A percentile compares a stretch with the other conserved stretches of the same genome.
These are phyloP conservation scores for Hylaeus volcanicus DNA, from an alignment of 1,140 invertebrate species.

Conservation along the genomic window DNA sequence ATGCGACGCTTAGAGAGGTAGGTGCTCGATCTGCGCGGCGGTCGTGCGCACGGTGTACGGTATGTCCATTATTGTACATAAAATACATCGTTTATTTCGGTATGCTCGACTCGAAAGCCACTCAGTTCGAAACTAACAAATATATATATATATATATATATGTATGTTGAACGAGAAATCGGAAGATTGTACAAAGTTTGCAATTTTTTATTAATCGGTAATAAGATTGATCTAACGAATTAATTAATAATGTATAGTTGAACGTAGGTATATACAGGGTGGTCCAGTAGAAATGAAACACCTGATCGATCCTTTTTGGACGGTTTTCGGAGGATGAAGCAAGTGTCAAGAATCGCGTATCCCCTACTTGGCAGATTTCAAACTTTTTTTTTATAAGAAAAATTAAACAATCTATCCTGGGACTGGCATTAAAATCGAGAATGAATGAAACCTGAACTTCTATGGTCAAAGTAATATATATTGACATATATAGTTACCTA, in stretches of 20 bases:
- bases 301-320: no score
- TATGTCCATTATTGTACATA: conserved; percentile 35
- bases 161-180: background rate
- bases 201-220: conserved; percentile 16
- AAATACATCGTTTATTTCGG: conserved; percentile 9
- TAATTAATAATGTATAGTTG: background rate
- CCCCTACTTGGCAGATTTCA: no score
- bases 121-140: conserved; percentile 1
- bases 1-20: background rate
- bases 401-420: no score
- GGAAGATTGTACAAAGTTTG: background rate
- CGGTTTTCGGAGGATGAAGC: no score
- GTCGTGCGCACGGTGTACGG: conserved; percentile 5
- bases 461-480: no score
- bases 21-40: conserved; percentile 12
- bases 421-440: no score
- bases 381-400: no score
- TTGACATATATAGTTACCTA: no score
- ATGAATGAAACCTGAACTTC: no score
- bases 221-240: background rate
- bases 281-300: no score
- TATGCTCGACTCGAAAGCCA: conserved; percentile 36
- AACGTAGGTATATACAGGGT: background rate
- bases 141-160: background rate
- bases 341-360: no score